These are phyloP conservation scores for Microtus richardsoni DNA, from an alignment of 2,113 vertebrate species.

Conservation along the genomic window DNA sequence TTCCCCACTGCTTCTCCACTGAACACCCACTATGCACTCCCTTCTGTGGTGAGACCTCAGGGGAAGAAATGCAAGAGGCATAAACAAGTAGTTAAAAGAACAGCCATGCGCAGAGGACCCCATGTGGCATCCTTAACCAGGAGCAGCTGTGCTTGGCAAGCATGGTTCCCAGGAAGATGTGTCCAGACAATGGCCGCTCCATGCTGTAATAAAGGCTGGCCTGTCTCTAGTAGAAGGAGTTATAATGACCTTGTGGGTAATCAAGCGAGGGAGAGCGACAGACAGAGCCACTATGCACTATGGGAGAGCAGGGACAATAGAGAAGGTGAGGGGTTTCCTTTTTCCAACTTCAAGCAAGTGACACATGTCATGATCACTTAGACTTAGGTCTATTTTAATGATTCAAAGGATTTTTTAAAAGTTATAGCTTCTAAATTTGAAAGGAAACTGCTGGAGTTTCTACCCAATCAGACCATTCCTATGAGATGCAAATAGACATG, in stretches of 20 bases:
- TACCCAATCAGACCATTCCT: constrained; percentile 48
- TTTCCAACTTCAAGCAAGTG: constrained; percentile 4
- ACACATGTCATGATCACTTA: constrained; percentile 33
- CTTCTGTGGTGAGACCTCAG: constrained; percentile 20
- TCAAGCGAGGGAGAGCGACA: neutral
- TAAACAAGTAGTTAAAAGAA: constrained; percentile 55
- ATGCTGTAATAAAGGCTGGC: neutral
- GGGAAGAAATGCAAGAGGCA: neutral
- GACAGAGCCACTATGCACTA: neutral
- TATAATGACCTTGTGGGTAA: neutral
- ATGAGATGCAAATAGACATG: constrained; percentile 37
- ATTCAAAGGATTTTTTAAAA: constrained; percentile 34
- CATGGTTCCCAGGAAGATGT: constrained; percentile 12
- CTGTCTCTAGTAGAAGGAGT: constrained; percentile 5
- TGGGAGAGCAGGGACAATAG: neutral
- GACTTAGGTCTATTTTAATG: neutral
- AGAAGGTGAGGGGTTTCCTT: neutral
- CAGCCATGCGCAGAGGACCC: neutral
- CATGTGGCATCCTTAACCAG: neutral
- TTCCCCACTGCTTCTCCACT: neutral
- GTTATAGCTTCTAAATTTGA: neutral
- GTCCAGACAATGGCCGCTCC: neutral
- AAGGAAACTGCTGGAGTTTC: neutral
- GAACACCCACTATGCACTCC: constrained; percentile 13
- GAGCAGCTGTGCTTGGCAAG: neutral